Evolutionary conservation across 23 tunicate genomes (phyloP), one percentile per base, ranked within the genome.

Genomic region (Halocynthia roretzi): DNA sequence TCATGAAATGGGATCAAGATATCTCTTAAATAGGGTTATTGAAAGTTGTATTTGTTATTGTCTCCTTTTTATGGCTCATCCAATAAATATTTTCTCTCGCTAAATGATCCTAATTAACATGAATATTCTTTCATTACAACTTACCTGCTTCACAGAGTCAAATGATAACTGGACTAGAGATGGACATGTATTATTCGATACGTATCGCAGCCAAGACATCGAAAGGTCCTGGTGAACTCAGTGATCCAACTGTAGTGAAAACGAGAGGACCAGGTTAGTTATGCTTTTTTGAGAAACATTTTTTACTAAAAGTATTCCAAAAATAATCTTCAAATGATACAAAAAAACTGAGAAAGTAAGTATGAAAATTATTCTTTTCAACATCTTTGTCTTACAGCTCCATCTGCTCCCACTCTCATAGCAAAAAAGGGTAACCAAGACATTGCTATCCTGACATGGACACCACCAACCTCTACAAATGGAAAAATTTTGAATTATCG

Each of bases 241-340:
- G 96, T 76, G 82, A 76, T 18, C 69, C 83, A 7, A 52, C 7
- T 52, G 54, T 73, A 53, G 88, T 76, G 7, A 75, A 74, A 52
- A 89, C 96, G 6, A 75, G 51, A 71, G 96, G 88, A 10, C 66
- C 82, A 89, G 88, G 96, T 83, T 50, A 7, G 61, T 52, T 53
- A 7, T 51, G 15, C 14, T 31, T 0, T 31, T 31, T 31, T 31
- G 58, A 5, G 4, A 48, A 0, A n/a, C n/a, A 18, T 49, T 18
- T 50, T 44, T 72, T 17, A 4, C 1, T 11, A 72, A 44, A 48
- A 44, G 10, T 72, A 72, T 10, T 72, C 18, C 18, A 48, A 58
- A 5, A 44, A 48, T 40, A 44, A 72, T 31, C 44, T 31, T 31
- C 44, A 31, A 31, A 31, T 31, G 44, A 31, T 31, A 31, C 44